Base-by-base conservation (phyloP, 2,113 vertebrate genomes). In the Paralichthys olivaceus region DNA sequence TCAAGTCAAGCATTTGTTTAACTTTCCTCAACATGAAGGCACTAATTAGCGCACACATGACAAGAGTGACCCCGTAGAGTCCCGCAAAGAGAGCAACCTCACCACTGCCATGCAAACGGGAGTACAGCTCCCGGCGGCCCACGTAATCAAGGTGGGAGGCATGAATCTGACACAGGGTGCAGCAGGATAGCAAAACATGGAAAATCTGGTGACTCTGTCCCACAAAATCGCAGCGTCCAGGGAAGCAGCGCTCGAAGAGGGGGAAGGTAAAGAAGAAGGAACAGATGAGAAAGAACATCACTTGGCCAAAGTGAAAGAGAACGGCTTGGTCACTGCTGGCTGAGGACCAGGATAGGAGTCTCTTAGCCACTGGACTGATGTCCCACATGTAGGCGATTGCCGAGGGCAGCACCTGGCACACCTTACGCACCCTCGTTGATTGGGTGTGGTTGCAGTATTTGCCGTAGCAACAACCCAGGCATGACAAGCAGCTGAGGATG, bases 171-270 rank as follows among this genome's bases (percentile, higher is more conserved):
- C 94, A 95, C 76, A 97, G 80, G 0, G 96, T 98, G 87, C 96
- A 98, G 51, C 97, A 87, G 0, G 96, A 93, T 67, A 98, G 78
- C 54, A 95, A 94, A 12, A 96, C 83, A 0, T 98, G 97, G 65
- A 98, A 98, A 3, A 98, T 51, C 89, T 98, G 97, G 79, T 98
- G 97, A 67, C 96, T 94, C 85, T 98, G 97, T 13, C 96, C 96
- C 0, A 98, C 77, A 34, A 97, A 91, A n/a, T 98, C 95, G 7
- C 96, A 98, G 55, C 90, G 93, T 2, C 96, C 96, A 0, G 96
- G 95, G 65, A 96, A 94, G 94, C 92, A 94, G 75, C 95, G 93
- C 91, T 98, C 96, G 0, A 96, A 94, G 73, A 96, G 58, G 1
- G 95, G 96, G 0, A 93, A 88, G 0, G 95, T 95, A 86, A 98